Evolutionary conservation across 2,888 invertebrate species (phyloP).

Genomic region (Brenthis hecate): DNA sequence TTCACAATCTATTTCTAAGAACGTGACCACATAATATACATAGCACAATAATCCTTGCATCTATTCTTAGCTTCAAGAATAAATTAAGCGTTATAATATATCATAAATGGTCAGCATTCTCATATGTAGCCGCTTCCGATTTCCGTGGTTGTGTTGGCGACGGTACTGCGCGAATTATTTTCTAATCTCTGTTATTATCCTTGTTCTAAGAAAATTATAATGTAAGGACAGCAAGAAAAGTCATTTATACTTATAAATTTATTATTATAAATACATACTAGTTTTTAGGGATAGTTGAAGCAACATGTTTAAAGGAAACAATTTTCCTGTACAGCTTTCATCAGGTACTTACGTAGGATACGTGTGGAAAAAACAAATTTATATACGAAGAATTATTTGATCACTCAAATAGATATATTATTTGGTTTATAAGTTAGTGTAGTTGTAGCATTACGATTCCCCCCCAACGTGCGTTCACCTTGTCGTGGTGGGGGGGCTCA

Average conservation of each 20-base stretch:
- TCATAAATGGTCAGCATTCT: constrained; percentile 29
- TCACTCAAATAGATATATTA: too few relatives aligned
- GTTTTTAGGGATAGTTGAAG: too few relatives aligned
- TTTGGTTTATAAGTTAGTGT: too few relatives aligned
- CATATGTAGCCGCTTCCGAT: constrained; percentile 27
- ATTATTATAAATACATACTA: too few relatives aligned
- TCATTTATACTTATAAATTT: neutral
- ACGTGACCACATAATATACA: constrained; percentile 10
- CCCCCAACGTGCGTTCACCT: too few relatives aligned
- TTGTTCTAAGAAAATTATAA: constrained; percentile 2
- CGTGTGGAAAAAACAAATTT: too few relatives aligned
- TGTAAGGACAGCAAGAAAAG: neutral
- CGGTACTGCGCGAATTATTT: constrained; percentile 13
- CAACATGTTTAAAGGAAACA: too few relatives aligned
- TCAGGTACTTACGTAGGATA: too few relatives aligned
- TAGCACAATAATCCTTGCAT: constrained; percentile 26
- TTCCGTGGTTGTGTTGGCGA: constrained; percentile 28
- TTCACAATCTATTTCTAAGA: neutral
- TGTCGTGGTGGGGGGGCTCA: too few relatives aligned
- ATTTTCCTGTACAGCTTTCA: too few relatives aligned
- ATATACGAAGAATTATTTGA: too few relatives aligned
- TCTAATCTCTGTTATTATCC: constrained; percentile 11
- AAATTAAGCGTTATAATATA: constrained; percentile 19
- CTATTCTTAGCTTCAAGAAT: constrained; percentile 23
- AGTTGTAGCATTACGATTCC: too few relatives aligned